These are phyloP conservation scores for Semnopithecus entellus DNA, from an alignment of 2,113 vertebrate genomes.

Conservation along the genomic window DNA sequence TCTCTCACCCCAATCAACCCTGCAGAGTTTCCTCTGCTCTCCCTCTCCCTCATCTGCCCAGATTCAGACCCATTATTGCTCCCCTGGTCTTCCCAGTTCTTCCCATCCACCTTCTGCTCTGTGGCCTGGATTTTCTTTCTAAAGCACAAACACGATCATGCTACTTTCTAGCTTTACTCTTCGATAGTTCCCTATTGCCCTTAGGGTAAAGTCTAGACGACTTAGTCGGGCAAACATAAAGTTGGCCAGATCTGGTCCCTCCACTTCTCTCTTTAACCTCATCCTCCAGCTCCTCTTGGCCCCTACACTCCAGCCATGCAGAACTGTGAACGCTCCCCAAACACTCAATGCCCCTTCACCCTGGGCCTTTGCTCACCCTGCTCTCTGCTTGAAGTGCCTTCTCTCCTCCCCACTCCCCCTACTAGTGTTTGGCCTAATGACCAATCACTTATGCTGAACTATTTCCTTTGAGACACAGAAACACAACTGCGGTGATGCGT, in stretches of 20 bases:
- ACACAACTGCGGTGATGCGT: accelerated
- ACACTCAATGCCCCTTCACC: background rate
- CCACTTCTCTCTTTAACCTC: background rate
- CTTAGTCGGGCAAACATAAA: background rate
- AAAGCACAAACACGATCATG: background rate
- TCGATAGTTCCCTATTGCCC: background rate
- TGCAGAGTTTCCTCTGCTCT: background rate
- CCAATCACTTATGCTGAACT: accelerated
- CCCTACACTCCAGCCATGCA: too few species aligned
- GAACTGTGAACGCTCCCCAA: background rate
- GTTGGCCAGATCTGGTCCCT: background rate
- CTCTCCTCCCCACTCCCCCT: accelerated
- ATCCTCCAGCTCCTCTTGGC: accelerated
- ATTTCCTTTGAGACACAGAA: background rate
- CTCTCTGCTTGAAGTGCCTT: background rate
- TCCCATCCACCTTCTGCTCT: background rate
- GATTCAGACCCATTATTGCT: background rate
- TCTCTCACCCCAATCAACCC: background rate
- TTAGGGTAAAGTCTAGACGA: background rate
- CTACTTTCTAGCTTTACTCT: background rate
- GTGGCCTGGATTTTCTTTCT: background rate
- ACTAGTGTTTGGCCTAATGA: too few species aligned
- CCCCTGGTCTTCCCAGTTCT: background rate
- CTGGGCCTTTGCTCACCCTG: background rate
- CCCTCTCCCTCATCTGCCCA: accelerated